Base-by-base conservation (phyloP, 2,113 vertebrate species). In the Brachyistius frenatus region DNA sequence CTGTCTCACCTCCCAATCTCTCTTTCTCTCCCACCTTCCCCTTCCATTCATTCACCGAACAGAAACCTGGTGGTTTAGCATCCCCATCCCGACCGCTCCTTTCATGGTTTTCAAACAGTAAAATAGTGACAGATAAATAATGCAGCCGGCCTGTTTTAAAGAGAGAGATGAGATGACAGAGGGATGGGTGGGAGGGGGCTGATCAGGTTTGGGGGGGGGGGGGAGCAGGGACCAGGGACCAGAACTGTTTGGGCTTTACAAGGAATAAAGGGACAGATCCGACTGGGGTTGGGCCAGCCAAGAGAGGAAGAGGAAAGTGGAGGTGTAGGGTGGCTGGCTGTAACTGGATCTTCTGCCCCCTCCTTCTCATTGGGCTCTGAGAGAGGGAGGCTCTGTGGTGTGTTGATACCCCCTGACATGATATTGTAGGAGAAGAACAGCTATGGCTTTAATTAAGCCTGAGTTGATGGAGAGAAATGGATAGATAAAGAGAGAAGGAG, bases 371-470 rank as follows among this genome's bases (percentile, higher is more conserved):
- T 56, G 63, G 54, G 57, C 63, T 66, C 65, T 63, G 80, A 79
- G 57, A 85, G 54, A 69, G 65, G 23, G 66, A 66, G 78, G 55
- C 86, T 92, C 88, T 90, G 89, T 90, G 88, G 78, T 83, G 80
- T 86, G 84, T 80, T 85, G 79, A 91, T 93, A 87, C 83, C 88
- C 84, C 73, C 76, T 81, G 78, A 90, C 90, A 91, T 92, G 85
- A 92, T 88, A 85, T 80, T 81, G 89, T 57, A 90, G 85, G 81
- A 84, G 73, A 85, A 58, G 80, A 90, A 84, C 73, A 87, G 76
- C 61, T 72, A 87, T 89, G 88, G 84, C 78, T 89, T 91, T 90
- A 91, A 93, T 91, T 92, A 92, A 89, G 78, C 86, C 61, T 1
- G 66, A 86, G 70, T 76, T 90, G 73, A 89, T 49, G 36, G 64